Percentiles rank a stretch among this genome's conserved stretches.
Evolutionary conservation across 2,797 vertebrate species (phyloP).

Genomic region (Diplodus sargus): DNA sequence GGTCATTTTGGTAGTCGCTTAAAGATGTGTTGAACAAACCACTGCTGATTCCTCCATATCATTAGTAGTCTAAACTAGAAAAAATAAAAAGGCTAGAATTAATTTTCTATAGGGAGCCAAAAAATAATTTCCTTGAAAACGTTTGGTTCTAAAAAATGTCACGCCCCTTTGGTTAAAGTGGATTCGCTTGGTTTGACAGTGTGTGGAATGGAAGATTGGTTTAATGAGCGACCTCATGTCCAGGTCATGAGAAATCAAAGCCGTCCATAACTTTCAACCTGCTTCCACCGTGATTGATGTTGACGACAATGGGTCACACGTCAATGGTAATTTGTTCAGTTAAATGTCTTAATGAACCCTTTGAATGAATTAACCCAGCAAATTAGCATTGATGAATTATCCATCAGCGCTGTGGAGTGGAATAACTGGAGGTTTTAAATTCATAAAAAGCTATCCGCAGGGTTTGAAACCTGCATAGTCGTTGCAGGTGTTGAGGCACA

Average conservation of each 20-base stretch:
- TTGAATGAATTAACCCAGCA: slow-evolving; percentile 64
- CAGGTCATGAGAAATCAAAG: slow-evolving; percentile 66
- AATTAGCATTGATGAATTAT: slow-evolving; percentile 69
- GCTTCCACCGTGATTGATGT: slow-evolving; percentile 57
- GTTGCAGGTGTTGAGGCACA: slow-evolving; percentile 19
- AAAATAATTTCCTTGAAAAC: slow-evolving; percentile 11
- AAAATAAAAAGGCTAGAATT: neutral
- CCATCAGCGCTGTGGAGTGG: slow-evolving; percentile 39
- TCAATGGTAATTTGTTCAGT: slow-evolving; percentile 63
- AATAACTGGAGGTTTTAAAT: slow-evolving; percentile 22
- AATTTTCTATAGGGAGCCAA: too few species aligned
- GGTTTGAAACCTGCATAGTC: neutral
- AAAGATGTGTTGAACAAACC: neutral
- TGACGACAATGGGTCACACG: slow-evolving; percentile 56
- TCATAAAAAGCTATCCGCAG: slow-evolving; percentile 2
- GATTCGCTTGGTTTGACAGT: slow-evolving; percentile 32
- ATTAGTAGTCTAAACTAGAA: neutral
- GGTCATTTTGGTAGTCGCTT: too few species aligned
- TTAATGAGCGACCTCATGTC: slow-evolving; percentile 54
- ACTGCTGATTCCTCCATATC: neutral
- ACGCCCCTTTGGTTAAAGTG: slow-evolving; percentile 7
- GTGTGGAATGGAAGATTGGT: slow-evolving; percentile 32
- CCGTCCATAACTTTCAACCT: slow-evolving; percentile 50
- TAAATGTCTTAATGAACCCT: slow-evolving; percentile 63
- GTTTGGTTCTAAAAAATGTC: slow-evolving; percentile 3